Evolutionary conservation across 2,797 vertebrate species (phyloP).

Genomic region (Ammospiza maritima): DNA sequence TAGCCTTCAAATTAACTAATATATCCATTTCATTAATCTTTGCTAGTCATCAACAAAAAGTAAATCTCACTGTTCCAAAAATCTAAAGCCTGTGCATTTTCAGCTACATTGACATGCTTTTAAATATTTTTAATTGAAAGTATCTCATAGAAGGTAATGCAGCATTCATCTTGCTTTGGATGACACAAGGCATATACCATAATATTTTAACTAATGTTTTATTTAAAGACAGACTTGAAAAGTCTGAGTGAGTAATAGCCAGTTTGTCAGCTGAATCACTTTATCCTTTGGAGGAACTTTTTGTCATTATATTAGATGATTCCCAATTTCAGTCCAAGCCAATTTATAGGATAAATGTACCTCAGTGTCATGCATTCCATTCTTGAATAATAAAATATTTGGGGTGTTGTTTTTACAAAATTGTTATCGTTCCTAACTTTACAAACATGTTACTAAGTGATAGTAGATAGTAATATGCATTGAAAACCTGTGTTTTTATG

Average conservation of each 20-base stretch:
- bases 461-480: background rate
- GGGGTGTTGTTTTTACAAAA: background rate
- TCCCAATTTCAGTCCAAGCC: slow-evolving; percentile 46
- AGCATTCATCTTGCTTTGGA: slow-evolving; percentile 58
- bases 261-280: slow-evolving; percentile 77
- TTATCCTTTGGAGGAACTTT: slow-evolving; percentile 68
- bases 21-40: background rate
- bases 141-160: slow-evolving; percentile 48
- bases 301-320: slow-evolving; percentile 75
- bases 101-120: slow-evolving; percentile 9
- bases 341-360: slow-evolving; percentile 61
- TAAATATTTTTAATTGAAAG: slow-evolving; percentile 63
- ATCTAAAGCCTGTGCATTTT: background rate
- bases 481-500: background rate
- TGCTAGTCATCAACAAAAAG: slow-evolving; percentile 6
- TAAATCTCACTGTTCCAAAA: slow-evolving; percentile 7
- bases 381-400: slow-evolving; percentile 45
- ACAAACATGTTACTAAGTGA: background rate
- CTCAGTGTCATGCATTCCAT: slow-evolving; percentile 29
- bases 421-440: background rate
- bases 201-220: slow-evolving; percentile 74
- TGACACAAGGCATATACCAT: slow-evolving; percentile 53
- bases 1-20: background rate
- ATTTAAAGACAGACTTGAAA: slow-evolving; percentile 75
- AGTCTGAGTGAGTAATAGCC: slow-evolving; percentile 74